Conservation (phyloP, 2,888 invertebrate species). For the Escarpia spicata region DNA sequence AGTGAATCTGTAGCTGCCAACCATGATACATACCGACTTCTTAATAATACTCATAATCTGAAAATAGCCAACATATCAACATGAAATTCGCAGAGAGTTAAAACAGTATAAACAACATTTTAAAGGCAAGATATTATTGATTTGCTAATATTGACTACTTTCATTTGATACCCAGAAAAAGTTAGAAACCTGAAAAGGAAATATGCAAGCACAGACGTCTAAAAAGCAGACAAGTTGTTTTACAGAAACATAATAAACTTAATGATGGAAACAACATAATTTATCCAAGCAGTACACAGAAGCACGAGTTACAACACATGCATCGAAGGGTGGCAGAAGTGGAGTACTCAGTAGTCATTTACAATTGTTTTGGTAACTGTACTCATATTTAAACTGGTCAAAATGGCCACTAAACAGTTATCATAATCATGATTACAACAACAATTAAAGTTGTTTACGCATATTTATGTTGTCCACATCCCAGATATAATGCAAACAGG, state of each 20-base stretch:
- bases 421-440: too few relatives aligned
- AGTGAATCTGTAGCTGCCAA: not conserved
- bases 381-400: too few relatives aligned
- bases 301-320: not conserved
- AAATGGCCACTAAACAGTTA: too few relatives aligned
- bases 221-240: not conserved
- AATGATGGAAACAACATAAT: not conserved
- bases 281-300: not conserved
- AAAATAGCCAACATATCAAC: not conserved
- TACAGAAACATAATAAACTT: not conserved
- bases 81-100: not conserved
- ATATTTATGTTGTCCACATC: too few relatives aligned
- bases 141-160: too few relatives aligned
- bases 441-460: too few relatives aligned
- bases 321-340: too few relatives aligned
- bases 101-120: not conserved
- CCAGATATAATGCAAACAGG: too few relatives aligned
- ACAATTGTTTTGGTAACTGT: too few relatives aligned
- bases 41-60: conserved; percentile 26
- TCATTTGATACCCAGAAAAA: not conserved
- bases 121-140: not conserved
- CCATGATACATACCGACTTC: conserved; percentile 23
- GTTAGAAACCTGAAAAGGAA: not conserved
- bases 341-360: too few relatives aligned
- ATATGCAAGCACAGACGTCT: not conserved